Conservation (phyloP, 1,140 invertebrate genomes). For the Lasaia peninsularis region DNA sequence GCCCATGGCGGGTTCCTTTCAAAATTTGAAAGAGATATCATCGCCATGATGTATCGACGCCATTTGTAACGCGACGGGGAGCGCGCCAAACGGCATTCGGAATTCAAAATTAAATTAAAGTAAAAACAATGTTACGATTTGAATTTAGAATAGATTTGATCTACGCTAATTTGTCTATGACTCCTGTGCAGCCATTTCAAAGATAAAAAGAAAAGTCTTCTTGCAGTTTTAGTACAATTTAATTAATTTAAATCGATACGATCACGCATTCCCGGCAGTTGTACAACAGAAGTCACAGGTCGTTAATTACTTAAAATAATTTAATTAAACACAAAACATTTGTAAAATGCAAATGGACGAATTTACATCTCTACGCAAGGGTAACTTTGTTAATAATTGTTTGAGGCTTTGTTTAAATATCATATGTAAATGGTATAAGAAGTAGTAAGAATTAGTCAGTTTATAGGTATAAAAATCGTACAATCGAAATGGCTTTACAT, state of each 20-base stretch:
- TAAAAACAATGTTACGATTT: constrained; percentile 69
- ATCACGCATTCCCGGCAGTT: constrained; percentile 1
- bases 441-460: too few species aligned
- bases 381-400: constrained; percentile 12
- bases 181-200: constrained; percentile 20
- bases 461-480: too few species aligned
- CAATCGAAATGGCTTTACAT: too few species aligned
- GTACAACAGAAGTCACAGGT: constrained; percentile 13
- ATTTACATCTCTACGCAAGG: constrained; percentile 11
- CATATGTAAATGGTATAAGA: too few species aligned
- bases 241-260: constrained; percentile 9
- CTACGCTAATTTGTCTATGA: constrained; percentile 74
- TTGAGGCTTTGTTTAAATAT: constrained; percentile 1
- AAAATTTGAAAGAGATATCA: constrained; percentile 76
- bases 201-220: background rate
- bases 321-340: constrained; percentile 55
- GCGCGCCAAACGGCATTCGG: constrained; percentile 58
- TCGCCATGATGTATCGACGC: constrained; percentile 69
- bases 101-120: constrained; percentile 75
- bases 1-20: constrained; percentile 53
- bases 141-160: constrained; percentile 68
- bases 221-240: constrained; percentile 9
- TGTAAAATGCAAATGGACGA: constrained; percentile 28
- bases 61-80: constrained; percentile 72
- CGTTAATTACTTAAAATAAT: constrained; percentile 35